phyloP scores from a whole-genome alignment of 1,140 invertebrate genomes.

The Drosophila tristis region DNA sequence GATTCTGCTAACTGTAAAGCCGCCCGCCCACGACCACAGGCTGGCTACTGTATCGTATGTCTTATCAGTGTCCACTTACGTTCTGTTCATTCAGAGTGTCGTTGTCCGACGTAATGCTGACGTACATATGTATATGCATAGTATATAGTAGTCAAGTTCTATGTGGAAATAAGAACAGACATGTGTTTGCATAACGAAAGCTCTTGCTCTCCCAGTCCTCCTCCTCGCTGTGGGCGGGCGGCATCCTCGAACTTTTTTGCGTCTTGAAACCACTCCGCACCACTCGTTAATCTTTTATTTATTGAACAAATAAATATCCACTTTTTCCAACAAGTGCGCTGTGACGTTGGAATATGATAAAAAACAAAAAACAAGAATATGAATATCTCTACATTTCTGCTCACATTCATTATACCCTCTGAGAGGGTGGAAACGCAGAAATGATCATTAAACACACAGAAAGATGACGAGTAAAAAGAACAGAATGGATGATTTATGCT shows the following conservation, averaged over 20 bases:
- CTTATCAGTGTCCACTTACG: constrained; percentile 29
- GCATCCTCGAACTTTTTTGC: constrained; percentile 10
- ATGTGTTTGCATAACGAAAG: constrained; percentile 42
- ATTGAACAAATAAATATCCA: constrained; percentile 56
- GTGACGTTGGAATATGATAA: constrained; percentile 24
- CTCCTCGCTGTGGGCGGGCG: background rate
- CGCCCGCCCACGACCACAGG: background rate
- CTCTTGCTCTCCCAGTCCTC: background rate
- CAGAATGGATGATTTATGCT: constrained; percentile 20
- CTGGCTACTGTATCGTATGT: background rate
- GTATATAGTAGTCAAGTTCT: too few relatives aligned
- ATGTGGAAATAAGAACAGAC: constrained; percentile 16
- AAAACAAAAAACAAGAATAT: background rate
- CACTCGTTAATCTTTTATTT: constrained; percentile 43
- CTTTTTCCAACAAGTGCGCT: constrained; percentile 8
- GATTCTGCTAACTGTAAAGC: constrained; percentile 1
- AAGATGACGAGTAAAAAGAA: constrained; percentile 7
- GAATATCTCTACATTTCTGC: background rate
- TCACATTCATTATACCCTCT: background rate
- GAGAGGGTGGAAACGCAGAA: constrained; percentile 8
- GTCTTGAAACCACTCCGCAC: constrained; percentile 13
- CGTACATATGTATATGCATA: background rate
- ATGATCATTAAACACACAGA: constrained; percentile 8
- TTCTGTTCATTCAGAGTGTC: background rate
- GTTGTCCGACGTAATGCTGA: constrained; percentile 21